Evolutionary conservation across 2,888 invertebrate species (phyloP).

Genomic region (Herminia tarsipennalis): DNA sequence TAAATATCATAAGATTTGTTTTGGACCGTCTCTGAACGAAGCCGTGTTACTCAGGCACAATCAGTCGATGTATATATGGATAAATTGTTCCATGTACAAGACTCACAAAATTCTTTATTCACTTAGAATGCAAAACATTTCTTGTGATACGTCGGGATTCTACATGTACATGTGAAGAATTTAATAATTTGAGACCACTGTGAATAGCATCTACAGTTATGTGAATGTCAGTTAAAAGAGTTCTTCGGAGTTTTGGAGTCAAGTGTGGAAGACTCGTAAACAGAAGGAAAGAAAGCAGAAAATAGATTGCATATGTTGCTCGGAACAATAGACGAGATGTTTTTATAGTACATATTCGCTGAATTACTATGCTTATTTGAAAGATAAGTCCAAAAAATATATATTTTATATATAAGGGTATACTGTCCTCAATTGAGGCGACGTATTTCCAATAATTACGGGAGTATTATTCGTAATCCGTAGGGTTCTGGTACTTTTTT

Average conservation of each 20-base stretch:
- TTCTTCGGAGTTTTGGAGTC: too few species aligned
- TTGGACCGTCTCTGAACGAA: too few species aligned
- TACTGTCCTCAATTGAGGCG: not conserved
- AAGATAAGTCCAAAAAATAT: too few species aligned
- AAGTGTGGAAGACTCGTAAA: not conserved
- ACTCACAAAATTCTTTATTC: too few species aligned
- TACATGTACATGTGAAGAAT: not conserved
- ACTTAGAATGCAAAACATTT: too few species aligned
- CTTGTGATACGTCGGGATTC: too few species aligned
- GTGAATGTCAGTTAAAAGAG: not conserved
- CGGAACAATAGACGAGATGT: not conserved
- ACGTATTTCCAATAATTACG: not conserved
- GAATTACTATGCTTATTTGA: not conserved
- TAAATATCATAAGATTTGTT: too few species aligned
- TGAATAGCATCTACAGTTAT: not conserved
- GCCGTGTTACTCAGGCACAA: too few species aligned
- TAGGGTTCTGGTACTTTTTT: not conserved
- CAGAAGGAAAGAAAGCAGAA: not conserved
- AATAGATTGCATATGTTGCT: too few species aligned
- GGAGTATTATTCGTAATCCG: not conserved
- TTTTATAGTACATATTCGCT: not conserved
- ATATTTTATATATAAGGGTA: constrained; percentile 1
- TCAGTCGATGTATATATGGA: too few species aligned
- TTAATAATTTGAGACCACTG: not conserved
- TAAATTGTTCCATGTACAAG: too few species aligned